phyloP scores from a whole-genome alignment of 2,113 vertebrate species.

The Microtus oregoni region DNA sequence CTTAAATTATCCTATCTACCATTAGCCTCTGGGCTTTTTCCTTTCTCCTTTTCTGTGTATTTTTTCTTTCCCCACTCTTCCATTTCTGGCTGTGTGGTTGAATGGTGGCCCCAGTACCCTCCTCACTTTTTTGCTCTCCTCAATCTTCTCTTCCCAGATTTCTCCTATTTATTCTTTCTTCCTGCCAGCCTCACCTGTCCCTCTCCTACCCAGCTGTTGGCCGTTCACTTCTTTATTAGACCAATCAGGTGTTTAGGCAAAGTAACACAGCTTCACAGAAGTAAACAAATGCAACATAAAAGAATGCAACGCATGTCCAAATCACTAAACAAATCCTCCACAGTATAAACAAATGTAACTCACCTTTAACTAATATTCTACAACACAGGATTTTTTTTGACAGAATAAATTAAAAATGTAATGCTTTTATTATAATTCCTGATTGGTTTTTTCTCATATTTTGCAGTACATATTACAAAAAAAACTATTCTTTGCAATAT shows the following conservation, averaged over 20 bases:
- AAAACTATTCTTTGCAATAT: no score
- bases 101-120: neutral
- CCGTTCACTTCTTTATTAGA: neutral
- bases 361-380: neutral
- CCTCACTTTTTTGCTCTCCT: neutral
- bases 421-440: no score
- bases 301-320: neutral
- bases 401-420: no score
- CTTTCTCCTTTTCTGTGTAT: neutral
- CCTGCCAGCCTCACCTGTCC: neutral
- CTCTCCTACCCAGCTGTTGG: neutral
- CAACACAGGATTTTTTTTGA: neutral
- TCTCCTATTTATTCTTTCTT: neutral
- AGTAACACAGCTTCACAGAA: neutral
- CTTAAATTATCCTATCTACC: neutral
- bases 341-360: neutral
- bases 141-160: neutral
- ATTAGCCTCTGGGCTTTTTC: neutral
- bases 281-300: neutral
- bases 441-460: no score
- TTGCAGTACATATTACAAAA: no score
- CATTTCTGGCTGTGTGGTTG: neutral
- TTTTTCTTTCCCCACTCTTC: neutral
- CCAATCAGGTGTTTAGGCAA: neutral
- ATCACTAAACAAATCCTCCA: neutral